Evolutionary conservation across 1,140 invertebrate species (phyloP).

Genomic region (Rhyzopertha dominica): DNA sequence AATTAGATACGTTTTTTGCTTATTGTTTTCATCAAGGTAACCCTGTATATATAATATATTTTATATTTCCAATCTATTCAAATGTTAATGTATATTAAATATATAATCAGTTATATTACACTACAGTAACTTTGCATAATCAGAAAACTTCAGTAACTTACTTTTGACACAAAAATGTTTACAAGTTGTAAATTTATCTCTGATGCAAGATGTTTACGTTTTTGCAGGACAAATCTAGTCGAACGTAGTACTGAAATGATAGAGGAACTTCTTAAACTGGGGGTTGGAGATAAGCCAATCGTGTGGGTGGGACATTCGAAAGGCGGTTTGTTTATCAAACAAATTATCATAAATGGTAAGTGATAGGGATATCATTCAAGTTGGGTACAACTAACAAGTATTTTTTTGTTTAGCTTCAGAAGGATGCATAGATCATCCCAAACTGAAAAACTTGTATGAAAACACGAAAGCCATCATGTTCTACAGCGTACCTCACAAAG

Average conservation of each 20-base stretch:
- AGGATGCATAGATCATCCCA: slow-evolving; percentile 9
- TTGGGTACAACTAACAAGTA: neutral
- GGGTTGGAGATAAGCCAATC: slow-evolving; percentile 59
- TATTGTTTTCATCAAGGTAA: too few species aligned
- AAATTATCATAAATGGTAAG: slow-evolving; percentile 57
- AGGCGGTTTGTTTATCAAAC: slow-evolving; percentile 67
- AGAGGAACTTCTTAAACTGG: slow-evolving; percentile 51
- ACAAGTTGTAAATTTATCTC: too few species aligned
- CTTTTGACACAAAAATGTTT: too few species aligned
- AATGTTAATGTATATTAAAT: too few species aligned
- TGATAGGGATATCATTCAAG: slow-evolving; percentile 2
- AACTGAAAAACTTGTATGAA: slow-evolving; percentile 42
- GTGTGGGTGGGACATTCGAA: slow-evolving; percentile 70
- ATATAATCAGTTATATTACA: too few species aligned
- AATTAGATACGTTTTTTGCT: too few species aligned
- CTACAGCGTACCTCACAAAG: slow-evolving; percentile 69
- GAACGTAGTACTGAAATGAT: slow-evolving; percentile 64
- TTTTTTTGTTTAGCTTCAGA: slow-evolving; percentile 38
- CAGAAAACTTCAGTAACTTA: too few species aligned
- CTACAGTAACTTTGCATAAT: too few species aligned
- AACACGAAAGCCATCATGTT: slow-evolving; percentile 61
- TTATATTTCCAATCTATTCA: too few species aligned
- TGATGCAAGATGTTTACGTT: too few species aligned
- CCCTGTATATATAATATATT: too few species aligned
- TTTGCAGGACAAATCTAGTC: slow-evolving; percentile 49